phyloP scores from a whole-genome alignment of 2,888 invertebrate species.

The Eilema caniola region DNA sequence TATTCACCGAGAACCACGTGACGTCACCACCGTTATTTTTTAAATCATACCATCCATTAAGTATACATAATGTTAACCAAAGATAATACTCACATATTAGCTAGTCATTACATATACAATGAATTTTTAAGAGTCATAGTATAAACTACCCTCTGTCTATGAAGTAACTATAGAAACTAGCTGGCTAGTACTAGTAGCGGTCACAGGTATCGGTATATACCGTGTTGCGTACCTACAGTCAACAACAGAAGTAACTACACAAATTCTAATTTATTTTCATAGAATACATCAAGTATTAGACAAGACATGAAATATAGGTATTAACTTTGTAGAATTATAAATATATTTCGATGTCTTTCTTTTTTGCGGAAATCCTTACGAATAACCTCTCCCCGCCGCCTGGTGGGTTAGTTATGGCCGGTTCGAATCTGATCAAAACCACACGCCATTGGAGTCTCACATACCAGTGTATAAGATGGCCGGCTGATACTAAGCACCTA shows the following conservation, averaged over 20 bases:
- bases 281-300: too few relatives aligned
- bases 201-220: slow-evolving; percentile 14
- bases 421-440: too few relatives aligned
- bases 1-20: neutral
- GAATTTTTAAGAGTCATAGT: slow-evolving; percentile 25
- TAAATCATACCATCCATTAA: neutral
- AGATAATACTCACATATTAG: slow-evolving; percentile 32
- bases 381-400: too few relatives aligned
- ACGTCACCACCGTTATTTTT: neutral
- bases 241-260: neutral
- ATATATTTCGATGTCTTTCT: neutral
- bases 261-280: neutral
- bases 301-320: too few relatives aligned
- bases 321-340: neutral
- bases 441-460: too few relatives aligned
- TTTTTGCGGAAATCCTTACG: too few relatives aligned
- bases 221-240: slow-evolving; percentile 21
- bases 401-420: too few relatives aligned
- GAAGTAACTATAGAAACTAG: slow-evolving; percentile 10
- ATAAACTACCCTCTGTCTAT: slow-evolving; percentile 26
- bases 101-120: slow-evolving; percentile 44
- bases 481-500: too few relatives aligned
- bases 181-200: neutral
- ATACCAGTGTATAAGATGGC: too few relatives aligned
- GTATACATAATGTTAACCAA: slow-evolving; percentile 32